These are phyloP conservation scores for Odontothrips loti DNA, from an alignment of 2,888 invertebrate species.

Conservation along the genomic window DNA sequence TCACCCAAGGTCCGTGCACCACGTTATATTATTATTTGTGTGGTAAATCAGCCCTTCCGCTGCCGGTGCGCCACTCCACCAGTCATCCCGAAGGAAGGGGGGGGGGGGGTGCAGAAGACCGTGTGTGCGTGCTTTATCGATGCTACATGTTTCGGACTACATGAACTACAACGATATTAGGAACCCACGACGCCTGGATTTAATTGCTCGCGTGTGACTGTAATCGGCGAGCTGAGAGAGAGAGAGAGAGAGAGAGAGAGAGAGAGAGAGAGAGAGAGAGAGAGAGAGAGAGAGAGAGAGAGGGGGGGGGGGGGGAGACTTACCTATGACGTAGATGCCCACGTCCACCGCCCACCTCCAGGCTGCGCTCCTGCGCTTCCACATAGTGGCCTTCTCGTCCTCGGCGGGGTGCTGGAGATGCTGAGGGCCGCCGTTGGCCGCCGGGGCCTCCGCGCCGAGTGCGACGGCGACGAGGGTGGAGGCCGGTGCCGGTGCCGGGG, in stretches of 20 bases:
- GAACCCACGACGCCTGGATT: too few relatives aligned
- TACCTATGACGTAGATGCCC: not conserved
- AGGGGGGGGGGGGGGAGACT: not conserved
- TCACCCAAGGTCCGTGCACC: not conserved
- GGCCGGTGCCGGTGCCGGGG: too few relatives aligned
- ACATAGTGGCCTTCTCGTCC: not conserved
- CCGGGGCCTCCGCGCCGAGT: not conserved
- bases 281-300: not conserved
- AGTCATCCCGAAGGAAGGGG: too few relatives aligned
- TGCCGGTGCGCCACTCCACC: not conserved
- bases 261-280: not conserved
- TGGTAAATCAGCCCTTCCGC: not conserved
- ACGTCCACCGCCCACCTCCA: not conserved
- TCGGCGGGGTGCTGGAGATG: not conserved
- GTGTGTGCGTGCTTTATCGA: too few relatives aligned
- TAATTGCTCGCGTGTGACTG: too few relatives aligned
- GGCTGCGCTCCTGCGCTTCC: not conserved
- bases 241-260: too few relatives aligned
- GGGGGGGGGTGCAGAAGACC: too few relatives aligned
- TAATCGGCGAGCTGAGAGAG: too few relatives aligned
- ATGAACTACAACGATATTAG: too few relatives aligned
- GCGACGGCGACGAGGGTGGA: not conserved
- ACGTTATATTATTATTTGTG: not conserved
- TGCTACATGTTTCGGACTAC: too few relatives aligned
- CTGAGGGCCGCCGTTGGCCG: not conserved